Base-by-base conservation (phyloP, 2,888 invertebrate species). In the Hemistola chrysoprasaria region DNA sequence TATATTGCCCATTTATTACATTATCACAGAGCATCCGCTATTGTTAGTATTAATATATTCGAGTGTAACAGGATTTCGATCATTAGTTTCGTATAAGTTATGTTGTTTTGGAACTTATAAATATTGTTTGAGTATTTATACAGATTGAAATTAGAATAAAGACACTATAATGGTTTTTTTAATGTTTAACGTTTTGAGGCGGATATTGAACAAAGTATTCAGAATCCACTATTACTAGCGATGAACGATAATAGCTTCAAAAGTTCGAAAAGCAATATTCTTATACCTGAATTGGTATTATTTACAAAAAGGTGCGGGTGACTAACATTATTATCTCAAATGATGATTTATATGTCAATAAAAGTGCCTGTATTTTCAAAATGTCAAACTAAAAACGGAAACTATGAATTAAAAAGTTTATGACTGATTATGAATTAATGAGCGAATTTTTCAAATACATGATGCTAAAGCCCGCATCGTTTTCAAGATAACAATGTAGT, bases 41-140 rank as follows among this genome's bases (percentile, higher is more conserved):
- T 38, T 26, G 9, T 28, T 34, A 16, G 4, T 16, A 32, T 42
- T 36, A 37, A 37, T 42, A 23, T 37, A 42, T 42, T 29, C 37
- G 10, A 7, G 10, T 37, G 27, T 43, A 38, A 38, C 25, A 38
- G 38, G 34, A 33, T 29, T 8, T 3, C 22, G 22, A 11, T 29
- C 26, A 34, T 33, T 43, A 43, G 28, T 33, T 11, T 33, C 28
- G 32, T 32, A 37, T 37, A 23, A 32, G 42, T 29, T 33, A 43
- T 34, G 2, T 38, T 38, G 38, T 34, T 38, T 30, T 34, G 24
- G 22, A n/a, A 25, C 5, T 6, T 21, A 34, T 38, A 34, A 34
- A 38, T 39, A 22, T 26, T 34, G 8, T 23, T 29, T 10, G 23
- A 8, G 6, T 37, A 21, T 31, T 26, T 11, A 38, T 35, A 34